phyloP scores from a whole-genome alignment of 2,113 vertebrate genomes.

The Toxotes jaculatrix region DNA sequence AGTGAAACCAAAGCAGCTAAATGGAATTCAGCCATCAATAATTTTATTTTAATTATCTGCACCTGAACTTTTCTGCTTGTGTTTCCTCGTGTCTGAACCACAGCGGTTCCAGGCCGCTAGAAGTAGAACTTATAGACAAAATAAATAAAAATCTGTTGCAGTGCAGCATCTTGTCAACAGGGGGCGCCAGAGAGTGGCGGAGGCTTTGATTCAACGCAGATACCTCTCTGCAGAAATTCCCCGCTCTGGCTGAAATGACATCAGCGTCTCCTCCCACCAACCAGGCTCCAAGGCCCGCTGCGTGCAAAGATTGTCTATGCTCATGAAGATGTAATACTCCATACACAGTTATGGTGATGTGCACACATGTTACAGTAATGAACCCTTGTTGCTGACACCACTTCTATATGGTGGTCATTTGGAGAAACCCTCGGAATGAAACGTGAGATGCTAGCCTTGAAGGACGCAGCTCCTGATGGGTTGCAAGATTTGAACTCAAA shows the following conservation, averaged over 20 bases:
- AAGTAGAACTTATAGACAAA: not conserved
- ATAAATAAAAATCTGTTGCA: not conserved
- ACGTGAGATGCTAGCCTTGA: no score
- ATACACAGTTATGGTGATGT: not conserved
- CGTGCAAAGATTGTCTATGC: conserved; percentile 45
- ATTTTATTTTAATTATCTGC: not conserved
- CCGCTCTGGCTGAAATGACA: conserved; percentile 66
- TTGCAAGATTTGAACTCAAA: not conserved
- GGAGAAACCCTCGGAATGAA: no score
- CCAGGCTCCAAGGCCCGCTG: conserved; percentile 3
- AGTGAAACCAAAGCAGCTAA: no score
- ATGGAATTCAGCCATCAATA: not conserved
- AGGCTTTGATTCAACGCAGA: conserved; percentile 16
- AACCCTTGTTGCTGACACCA: no score
- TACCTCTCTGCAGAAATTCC: conserved; percentile 50
- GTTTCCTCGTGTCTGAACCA: not conserved
- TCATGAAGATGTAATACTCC: not conserved
- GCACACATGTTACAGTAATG: no score
- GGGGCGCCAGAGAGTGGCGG: conserved; percentile 6
- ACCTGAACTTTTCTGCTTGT: not conserved
- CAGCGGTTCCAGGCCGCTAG: not conserved
- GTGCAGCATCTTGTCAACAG: not conserved
- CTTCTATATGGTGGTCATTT: no score
- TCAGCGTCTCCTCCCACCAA: conserved; percentile 65
- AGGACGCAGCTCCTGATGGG: no score